Evolutionary conservation across 2,888 invertebrate species (phyloP).

Genomic region (Cerastoderma edule): DNA sequence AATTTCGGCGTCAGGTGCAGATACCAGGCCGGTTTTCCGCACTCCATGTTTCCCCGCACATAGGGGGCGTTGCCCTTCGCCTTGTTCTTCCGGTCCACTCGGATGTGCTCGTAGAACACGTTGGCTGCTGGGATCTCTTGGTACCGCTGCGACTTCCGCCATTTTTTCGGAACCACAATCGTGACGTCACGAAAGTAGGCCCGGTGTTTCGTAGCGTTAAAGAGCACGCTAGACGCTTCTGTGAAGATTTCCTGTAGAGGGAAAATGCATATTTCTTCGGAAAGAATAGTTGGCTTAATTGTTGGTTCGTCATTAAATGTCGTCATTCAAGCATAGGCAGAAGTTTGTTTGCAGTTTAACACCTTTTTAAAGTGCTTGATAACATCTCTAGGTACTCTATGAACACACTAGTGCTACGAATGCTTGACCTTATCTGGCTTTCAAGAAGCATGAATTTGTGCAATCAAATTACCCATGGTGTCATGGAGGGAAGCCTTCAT

Average conservation of each 20-base stretch:
- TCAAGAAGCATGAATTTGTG: too few relatives aligned
- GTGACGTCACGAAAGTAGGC: conserved; percentile 85
- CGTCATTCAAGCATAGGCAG: too few relatives aligned
- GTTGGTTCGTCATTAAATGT: too few relatives aligned
- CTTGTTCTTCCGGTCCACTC: conserved; percentile 84
- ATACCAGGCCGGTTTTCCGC: conserved; percentile 66
- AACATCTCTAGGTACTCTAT: too few relatives aligned
- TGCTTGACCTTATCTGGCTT: too few relatives aligned
- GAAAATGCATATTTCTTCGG: too few relatives aligned
- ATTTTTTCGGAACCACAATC: conserved; percentile 87
- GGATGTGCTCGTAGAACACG: conserved; percentile 85
- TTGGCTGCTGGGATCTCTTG: conserved; percentile 15
- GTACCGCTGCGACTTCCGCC: conserved; percentile 84
- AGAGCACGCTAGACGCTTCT: conserved; percentile 86
- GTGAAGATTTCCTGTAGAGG: conserved; percentile 85
- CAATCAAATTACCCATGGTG: too few relatives aligned
- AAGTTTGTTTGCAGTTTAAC: too few relatives aligned
- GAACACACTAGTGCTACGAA: too few relatives aligned
- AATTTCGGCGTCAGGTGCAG: conserved; percentile 73
- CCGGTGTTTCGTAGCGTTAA: conserved; percentile 85
- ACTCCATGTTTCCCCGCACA: conserved; percentile 63
- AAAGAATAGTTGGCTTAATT: too few relatives aligned
- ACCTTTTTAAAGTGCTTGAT: too few relatives aligned
- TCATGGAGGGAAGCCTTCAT: too few relatives aligned
- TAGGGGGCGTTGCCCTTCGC: conserved; percentile 68